Base-by-base conservation (phyloP, 2,113 vertebrate species). In the Uria lomvia region DNA sequence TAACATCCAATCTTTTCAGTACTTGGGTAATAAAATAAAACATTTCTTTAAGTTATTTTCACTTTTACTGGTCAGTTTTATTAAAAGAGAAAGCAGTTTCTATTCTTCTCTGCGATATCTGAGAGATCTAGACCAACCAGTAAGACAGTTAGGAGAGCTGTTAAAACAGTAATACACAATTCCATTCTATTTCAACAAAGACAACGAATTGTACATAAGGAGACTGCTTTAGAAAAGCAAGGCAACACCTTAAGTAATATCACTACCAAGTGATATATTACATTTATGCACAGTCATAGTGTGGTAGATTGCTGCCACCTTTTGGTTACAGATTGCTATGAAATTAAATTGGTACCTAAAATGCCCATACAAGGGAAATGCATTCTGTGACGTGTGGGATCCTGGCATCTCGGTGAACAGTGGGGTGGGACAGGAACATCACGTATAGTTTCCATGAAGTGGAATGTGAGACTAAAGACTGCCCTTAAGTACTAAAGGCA, bases 221-320 rank as follows among this genome's bases (percentile, higher is more conserved):
- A 95, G 52, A 29, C 32, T 26, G 14, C 3, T 24, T 71, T 34
- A 50, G 53, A 59, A 74, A 88, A 90, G 36, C 29, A 70, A 19
- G 17, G 34, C 2, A 85, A 49, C 5, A 36, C 40, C 4, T 20
- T 1, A 24, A 91, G 32, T 26, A 83, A 2, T 4, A 68, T 8
- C 24, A 11, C 36, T n/a, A 47, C 5, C 5, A 5, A 68, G 21
- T 4, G n/a, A 56, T 4, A 2, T 0, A n/a, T 15, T 8, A 10
- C 9, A 16, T 32, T 42, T 43, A 38, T 18, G 16, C 24, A 24
- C 1, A 40, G 12, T 11, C 32, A 26, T 2, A 50, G 18, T 0
- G 38, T 18, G 36, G 93, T 50, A 38, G 26, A 34, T 23, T 96
- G 92, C 95, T 96, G 97, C 97, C 97, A 95, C 88, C 97, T 95